Base-by-base conservation (phyloP, 2,797 vertebrate genomes). In the Ciconia nigra region DNA sequence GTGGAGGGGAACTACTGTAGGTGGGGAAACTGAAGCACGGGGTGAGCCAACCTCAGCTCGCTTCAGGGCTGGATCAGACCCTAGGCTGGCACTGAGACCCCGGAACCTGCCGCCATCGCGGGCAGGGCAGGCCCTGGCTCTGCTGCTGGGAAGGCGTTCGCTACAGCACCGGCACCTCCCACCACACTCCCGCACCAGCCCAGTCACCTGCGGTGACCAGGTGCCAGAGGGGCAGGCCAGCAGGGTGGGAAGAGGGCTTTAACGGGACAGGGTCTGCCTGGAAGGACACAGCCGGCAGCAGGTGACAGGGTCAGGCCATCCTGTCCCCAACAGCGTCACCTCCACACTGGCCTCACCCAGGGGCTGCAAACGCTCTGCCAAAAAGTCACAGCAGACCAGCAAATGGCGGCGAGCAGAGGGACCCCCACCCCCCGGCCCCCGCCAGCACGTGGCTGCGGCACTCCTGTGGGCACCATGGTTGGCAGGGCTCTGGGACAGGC, bases 141-240 rank as follows among this genome's bases (percentile, higher is more conserved):
- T 1, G 4, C 52, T 59, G 57, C 39, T 2, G 2, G 44, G 37
- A 93, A 65, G 24, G 20, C 55, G 33, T 33, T 52, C 9, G 1
- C 58, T 46, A 13, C 0, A 2, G 49, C 10, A 10, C 39, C 12
- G 4, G 61, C 35, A 66, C 7, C 35, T 49, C 19, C 15, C 11
- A 42, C 18, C 1, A 0, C 4, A 3, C 29, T 67, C 57, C 16
- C 2, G 2, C 49, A 28, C 44, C 51, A 52, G 39, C n/a, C 55
- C 54, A 5, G 26, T 16, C 35, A 44, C 19, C 41, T 2, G 1
- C 10, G 2, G 46, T 22, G 31, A 12, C 29, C 49, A 22, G 37
- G 28, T 2, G 2, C 58, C 2, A 1, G 35, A 39, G 29, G 2
- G 16, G 5, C 24, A 24, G 1, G 1, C 12, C 12, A 11, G 26